Base-by-base conservation (phyloP, 35 echinoderm and acorn worm genomes). In the Acanthaster planci region DNA sequence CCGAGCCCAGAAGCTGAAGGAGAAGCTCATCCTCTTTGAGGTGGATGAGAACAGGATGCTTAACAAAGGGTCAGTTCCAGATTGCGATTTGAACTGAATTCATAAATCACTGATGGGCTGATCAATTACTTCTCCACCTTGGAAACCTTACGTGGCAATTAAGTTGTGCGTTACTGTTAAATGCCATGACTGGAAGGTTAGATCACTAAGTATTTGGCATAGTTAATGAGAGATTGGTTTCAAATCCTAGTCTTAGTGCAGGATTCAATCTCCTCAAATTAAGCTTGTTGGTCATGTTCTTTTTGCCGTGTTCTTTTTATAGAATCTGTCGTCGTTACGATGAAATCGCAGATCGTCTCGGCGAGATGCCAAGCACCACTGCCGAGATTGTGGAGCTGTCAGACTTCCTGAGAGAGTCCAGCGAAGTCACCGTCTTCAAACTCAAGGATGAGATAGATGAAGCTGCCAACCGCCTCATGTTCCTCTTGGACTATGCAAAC, bases 371-470 rank as follows among this genome's bases (percentile, higher is more conserved):
- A 9, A 90, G 80, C 18, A 91, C 92, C 23, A 99, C 96, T 23
- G 85, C 88, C 40, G 96, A 94, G 55, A 87, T 99, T 16, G 96
- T 99, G 6, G 81, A 85, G 6, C 77, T 99, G 81, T 67, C 85
- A 0, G 96, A 99, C 40, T 99, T 86, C 80, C 76, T 99, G 80
- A 77, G 77, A 67, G 58, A 77, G 30, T 90, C 96, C 5, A 82
- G 78, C 26, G 96, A 99, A 54, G 96, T 99, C 64, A 91, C 91
- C 7, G 96, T 99, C 39, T 85, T 83, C 83, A 99, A 99, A 84
- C 83, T 99, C 26, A 94, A 94, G 60, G 88, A 94, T 91, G 96
- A 99, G 60, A 93, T 99, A 58, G 96, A 99, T 27, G 96, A 99
- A 34, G 96, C 96, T 55, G 92, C 96, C 26, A 94, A 88, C 76